Conservation (phyloP, 2,797 vertebrate species). For the Trachops cirrhosus region DNA sequence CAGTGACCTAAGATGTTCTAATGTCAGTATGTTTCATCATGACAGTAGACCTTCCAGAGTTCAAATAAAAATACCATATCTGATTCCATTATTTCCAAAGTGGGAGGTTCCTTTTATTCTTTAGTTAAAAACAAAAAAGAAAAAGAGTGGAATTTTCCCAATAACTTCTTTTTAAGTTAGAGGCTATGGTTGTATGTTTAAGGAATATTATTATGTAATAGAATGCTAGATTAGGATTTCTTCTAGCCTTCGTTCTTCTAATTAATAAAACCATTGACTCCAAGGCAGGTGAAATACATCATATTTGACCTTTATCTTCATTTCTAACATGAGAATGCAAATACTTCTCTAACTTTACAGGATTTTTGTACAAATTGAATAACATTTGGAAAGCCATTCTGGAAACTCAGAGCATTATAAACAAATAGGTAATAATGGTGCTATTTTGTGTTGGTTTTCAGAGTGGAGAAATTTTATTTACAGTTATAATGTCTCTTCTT, state of each 20-base stretch:
- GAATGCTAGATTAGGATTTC: background rate
- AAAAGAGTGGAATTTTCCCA: conserved; percentile 5
- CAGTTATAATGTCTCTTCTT: background rate
- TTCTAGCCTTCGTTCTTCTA: background rate
- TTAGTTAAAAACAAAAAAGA: background rate
- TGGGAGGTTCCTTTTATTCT: conserved; percentile 26
- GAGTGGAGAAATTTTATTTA: background rate
- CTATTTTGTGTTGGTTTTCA: conserved; percentile 33
- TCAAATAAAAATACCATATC: background rate
- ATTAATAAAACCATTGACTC: background rate
- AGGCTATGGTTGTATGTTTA: background rate
- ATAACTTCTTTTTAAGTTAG: background rate
- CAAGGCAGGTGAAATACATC: background rate
- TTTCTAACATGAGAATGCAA: background rate
- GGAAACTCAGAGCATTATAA: conserved; percentile 17
- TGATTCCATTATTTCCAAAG: background rate
- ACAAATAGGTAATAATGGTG: background rate
- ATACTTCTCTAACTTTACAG: background rate
- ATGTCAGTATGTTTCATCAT: conserved; percentile 27
- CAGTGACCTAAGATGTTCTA: conserved; percentile 13
- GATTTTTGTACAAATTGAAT: conserved; percentile 1
- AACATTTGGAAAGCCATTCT: conserved; percentile 20
- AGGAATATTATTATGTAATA: background rate
- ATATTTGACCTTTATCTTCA: background rate
- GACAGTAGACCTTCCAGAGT: background rate